Base-by-base conservation (phyloP, 2,113 vertebrate genomes). In the Dasypus novemcinctus region DNA sequence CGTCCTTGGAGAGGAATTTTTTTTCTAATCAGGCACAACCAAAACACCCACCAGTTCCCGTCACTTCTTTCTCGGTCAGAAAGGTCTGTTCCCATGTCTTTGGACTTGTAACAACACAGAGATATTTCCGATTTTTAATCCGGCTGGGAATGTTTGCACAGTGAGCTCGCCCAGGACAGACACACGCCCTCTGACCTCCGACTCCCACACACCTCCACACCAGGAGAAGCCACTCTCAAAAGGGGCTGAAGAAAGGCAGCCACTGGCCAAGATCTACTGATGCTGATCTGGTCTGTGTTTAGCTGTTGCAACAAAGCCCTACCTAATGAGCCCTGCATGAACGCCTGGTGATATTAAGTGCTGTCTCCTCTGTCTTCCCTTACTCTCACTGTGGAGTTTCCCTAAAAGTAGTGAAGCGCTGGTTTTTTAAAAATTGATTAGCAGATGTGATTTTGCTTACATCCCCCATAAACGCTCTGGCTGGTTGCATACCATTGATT, bases 401-500 rank as follows among this genome's bases (percentile, higher is more conserved):
- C 89, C 96, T 90, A 97, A 92, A 94, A 97, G 76, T 59, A 89
- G 63, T 72, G 78, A 97, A 96, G 78, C 78, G 83, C 76, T 95
- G 75, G 85, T 36, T 83, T 90, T 96, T 17, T 20, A 0, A 11
- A 94, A 93, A 97, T 96, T 97, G 94, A 98, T 97, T 93, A 96
- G 69, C 66, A 97, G 83, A 96, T 94, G 91, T 90, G 85, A 71
- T 94, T 98, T 97, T 97, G 79, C 95, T 97, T 98, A 95, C 43
- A 94, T 97, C 94, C 94, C 95, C 89, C 43, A 43, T 95, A 98
- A 98, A 97, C 88, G 74, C 84, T 90, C 66, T 96, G 92, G 72
- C 85, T 97, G 94, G 84, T 66, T 97, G 93, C 95, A 93, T 96
- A 97, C 74, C 90, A 97, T 87, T 97, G 94, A 98, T 97, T 95